Evolutionary conservation across 2,113 vertebrate species (phyloP).

Genomic region (Oxygymnocypris stewartii): DNA sequence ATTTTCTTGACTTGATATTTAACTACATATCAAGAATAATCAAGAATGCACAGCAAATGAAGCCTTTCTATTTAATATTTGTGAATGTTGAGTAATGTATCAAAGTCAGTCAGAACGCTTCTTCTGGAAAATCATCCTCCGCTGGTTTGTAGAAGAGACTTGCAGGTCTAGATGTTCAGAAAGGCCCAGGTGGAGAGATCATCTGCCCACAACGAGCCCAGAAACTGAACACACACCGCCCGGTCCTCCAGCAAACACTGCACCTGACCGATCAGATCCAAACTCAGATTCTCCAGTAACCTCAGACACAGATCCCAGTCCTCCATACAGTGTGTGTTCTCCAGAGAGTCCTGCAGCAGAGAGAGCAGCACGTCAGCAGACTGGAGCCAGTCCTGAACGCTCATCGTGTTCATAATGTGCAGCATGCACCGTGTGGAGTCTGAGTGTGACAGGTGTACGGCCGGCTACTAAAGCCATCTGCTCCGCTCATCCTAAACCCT

Average conservation of each 20-base stretch:
- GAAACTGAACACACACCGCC: conserved; percentile 61
- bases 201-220: conserved; percentile 65
- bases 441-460: no score
- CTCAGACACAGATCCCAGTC: conserved; percentile 66
- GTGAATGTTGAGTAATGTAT: not conserved
- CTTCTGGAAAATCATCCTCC: not conserved
- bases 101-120: not conserved
- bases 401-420: not conserved
- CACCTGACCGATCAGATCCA: conserved; percentile 63
- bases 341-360: conserved; percentile 65
- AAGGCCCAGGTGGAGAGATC: conserved; percentile 68
- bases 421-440: no score
- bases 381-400: not conserved
- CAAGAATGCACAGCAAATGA: not conserved
- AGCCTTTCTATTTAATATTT: not conserved
- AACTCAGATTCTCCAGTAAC: conserved; percentile 63
- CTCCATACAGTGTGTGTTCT: conserved; percentile 32
- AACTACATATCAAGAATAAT: not conserved
- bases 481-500: no score
- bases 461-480: no score
- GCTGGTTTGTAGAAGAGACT: not conserved
- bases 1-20: no score
- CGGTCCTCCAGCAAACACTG: conserved; percentile 70
- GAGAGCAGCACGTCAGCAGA: conserved; percentile 44
- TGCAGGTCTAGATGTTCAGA: conserved; percentile 45